Evolutionary conservation across 2,113 vertebrate genomes (phyloP).

Genomic region (Pimephales promelas): DNA sequence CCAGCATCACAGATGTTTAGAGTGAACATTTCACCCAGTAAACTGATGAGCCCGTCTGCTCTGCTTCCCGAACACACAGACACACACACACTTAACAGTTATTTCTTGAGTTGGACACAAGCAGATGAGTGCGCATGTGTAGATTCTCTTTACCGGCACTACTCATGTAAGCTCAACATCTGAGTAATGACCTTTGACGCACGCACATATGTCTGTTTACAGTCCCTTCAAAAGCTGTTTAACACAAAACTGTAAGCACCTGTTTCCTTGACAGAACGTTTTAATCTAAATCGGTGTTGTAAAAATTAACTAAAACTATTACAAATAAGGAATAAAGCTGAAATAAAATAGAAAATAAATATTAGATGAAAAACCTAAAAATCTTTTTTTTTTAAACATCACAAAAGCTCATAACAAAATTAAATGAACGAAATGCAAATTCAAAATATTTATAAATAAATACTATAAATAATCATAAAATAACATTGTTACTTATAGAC

Average conservation of each 20-base stretch:
- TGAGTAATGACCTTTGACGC: constrained; percentile 57
- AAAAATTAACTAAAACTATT: not conserved
- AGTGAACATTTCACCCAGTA: constrained; percentile 28
- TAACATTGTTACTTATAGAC: no score
- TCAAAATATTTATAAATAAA: not conserved
- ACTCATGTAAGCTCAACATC: constrained; percentile 48
- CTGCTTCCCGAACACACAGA: constrained; percentile 26
- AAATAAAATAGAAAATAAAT: not conserved
- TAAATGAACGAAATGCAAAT: not conserved
- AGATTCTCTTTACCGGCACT: constrained; percentile 31
- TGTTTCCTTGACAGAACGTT: constrained; percentile 52
- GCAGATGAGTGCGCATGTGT: constrained; percentile 25
- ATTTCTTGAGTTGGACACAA: constrained; percentile 16
- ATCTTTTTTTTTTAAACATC: no score
- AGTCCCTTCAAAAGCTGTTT: constrained; percentile 45
- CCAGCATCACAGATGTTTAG: constrained; percentile 31
- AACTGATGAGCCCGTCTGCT: constrained; percentile 43
- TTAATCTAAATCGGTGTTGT: not conserved
- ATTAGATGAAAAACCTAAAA: not conserved
- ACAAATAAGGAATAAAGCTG: not conserved
- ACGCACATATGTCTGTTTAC: constrained; percentile 49
- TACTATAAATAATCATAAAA: not conserved
- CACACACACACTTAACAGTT: constrained; percentile 34
- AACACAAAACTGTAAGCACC: constrained; percentile 54
- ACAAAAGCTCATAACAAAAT: not conserved